A percentile compares a stretch with the other conserved stretches of the same genome.
Conservation (phyloP, 1,140 invertebrate species). For the Anastatus disparis region DNA sequence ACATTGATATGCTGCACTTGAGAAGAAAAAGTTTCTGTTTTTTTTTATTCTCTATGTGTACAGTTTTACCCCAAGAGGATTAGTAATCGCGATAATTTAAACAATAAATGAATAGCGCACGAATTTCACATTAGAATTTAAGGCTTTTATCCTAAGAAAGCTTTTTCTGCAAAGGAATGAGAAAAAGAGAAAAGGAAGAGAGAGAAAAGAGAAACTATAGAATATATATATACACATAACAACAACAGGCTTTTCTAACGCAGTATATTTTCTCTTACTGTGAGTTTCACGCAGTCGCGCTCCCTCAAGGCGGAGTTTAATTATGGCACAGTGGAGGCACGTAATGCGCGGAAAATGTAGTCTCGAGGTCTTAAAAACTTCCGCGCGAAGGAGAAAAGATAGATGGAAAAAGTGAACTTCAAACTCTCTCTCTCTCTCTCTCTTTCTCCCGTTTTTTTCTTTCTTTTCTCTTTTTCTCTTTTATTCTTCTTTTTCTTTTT, state of each 20-base stretch:
- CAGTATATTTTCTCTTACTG: background rate
- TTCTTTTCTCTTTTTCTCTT: background rate
- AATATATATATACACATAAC: too few species aligned
- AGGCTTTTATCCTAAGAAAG: background rate
- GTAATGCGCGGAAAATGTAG: slow-evolving; percentile 14
- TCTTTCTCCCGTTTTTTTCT: background rate
- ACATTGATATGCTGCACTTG: too few species aligned
- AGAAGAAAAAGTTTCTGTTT: too few species aligned
- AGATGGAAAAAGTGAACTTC: slow-evolving; percentile 27
- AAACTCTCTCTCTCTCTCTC: background rate
- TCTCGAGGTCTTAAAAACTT: slow-evolving; percentile 21
- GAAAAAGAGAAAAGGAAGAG: too few species aligned
- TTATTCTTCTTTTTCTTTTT: background rate
- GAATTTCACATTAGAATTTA: background rate
- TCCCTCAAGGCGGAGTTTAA: background rate
- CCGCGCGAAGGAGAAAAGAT: slow-evolving; percentile 2
- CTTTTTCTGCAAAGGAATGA: too few species aligned
- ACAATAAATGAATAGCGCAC: background rate
- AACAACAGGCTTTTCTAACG: background rate
- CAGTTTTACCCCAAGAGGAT: too few species aligned
- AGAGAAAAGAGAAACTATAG: too few species aligned
- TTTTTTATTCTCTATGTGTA: background rate
- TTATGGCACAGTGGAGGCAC: slow-evolving; percentile 11
- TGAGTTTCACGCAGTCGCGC: background rate
- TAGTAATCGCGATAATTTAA: slow-evolving; percentile 2